Conservation (phyloP, 2,888 invertebrate genomes). For the Rhabditoides inermis region DNA sequence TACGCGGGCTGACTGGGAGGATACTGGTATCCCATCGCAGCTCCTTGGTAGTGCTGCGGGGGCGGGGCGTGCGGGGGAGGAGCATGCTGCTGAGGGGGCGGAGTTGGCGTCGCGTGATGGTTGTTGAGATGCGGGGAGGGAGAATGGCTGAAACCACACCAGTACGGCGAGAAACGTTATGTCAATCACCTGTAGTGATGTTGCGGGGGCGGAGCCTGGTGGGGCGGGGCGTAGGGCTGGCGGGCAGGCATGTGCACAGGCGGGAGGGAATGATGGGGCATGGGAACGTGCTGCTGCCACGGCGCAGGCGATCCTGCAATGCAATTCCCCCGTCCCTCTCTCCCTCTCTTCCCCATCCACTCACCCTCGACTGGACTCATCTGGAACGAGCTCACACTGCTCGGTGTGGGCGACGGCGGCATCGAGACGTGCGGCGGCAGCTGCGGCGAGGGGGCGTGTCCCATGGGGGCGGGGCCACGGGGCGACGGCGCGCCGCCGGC, state of each 20-base stretch:
- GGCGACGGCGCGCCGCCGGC: too few species aligned
- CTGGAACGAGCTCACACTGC: conserved; percentile 14
- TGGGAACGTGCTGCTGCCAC: neutral
- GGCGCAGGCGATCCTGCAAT: too few species aligned
- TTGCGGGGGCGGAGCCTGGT: conserved; percentile 5
- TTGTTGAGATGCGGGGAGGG: neutral
- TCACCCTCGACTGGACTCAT: conserved; percentile 6
- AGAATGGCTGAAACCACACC: neutral
- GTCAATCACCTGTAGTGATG: too few species aligned
- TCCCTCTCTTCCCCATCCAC: neutral
- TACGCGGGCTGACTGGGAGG: too few species aligned
- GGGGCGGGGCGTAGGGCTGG: conserved; percentile 1
- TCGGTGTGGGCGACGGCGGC: conserved; percentile 17
- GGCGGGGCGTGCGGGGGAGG: neutral
- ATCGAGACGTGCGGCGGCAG: neutral
- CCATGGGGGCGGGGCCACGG: neutral
- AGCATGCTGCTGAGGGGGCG: neutral
- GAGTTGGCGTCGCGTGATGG: neutral
- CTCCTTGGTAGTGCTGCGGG: too few species aligned
- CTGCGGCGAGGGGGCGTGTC: neutral
- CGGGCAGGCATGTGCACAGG: neutral
- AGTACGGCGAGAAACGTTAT: neutral
- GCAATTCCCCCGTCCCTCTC: too few species aligned
- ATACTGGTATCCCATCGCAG: too few species aligned
- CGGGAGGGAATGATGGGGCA: neutral